Percentiles rank a stretch among this genome's conserved stretches.
These are phyloP conservation scores for Leptinotarsa haldemani DNA, from an alignment of 2,888 invertebrate genomes.

Conservation along the genomic window DNA sequence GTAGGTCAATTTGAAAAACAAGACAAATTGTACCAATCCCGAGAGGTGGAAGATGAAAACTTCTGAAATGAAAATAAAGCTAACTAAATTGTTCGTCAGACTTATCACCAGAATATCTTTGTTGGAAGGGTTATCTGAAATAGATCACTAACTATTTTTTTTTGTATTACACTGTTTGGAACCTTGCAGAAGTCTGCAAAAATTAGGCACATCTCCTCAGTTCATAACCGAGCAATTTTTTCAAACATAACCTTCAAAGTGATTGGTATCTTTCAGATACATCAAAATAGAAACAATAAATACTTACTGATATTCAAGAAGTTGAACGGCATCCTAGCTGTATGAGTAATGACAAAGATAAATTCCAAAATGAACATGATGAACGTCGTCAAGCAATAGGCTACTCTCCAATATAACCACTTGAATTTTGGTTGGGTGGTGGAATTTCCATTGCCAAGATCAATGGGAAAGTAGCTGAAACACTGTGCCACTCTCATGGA, in stretches of 20 bases:
- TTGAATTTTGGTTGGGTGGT: slow-evolving; percentile 24
- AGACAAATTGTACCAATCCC: slow-evolving; percentile 27
- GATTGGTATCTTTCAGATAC: too few species aligned
- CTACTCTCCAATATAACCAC: slow-evolving; percentile 39
- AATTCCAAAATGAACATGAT: slow-evolving; percentile 31
- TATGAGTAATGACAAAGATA: slow-evolving; percentile 25
- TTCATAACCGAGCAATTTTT: too few species aligned
- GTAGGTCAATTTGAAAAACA: slow-evolving; percentile 30
- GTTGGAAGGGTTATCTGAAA: too few species aligned
- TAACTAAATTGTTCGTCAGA: neutral
- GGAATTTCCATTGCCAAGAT: slow-evolving; percentile 20
- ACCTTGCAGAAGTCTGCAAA: too few species aligned
- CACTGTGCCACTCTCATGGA: slow-evolving; percentile 39
- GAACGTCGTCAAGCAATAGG: slow-evolving; percentile 36
- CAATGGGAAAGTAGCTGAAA: slow-evolving; percentile 43
- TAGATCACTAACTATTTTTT: too few species aligned
- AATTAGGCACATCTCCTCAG: too few species aligned
- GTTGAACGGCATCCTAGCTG: slow-evolving; percentile 17
- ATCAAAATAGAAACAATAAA: too few species aligned
- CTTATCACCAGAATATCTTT: too few species aligned
- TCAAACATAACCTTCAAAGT: too few species aligned
- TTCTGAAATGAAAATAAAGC: slow-evolving; percentile 22
- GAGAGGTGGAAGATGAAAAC: slow-evolving; percentile 28
- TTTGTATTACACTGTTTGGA: too few species aligned
- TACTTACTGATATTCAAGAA: slow-evolving; percentile 32